A percentile compares a stretch with the other conserved stretches of the same genome.
Conservation (phyloP, 2,888 invertebrate species). For the Acleris holmiana region DNA sequence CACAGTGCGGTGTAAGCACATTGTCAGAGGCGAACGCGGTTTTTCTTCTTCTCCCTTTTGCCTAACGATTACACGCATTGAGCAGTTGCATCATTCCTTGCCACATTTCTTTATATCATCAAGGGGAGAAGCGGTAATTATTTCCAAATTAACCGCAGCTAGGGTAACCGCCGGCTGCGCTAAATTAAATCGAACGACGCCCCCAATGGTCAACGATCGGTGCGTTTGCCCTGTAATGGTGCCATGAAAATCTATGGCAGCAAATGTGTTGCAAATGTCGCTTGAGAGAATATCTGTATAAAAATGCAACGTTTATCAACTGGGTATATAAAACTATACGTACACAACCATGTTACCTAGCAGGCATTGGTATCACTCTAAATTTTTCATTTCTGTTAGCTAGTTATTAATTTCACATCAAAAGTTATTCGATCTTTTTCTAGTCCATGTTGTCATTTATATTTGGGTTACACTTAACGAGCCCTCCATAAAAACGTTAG, state of each 20-base stretch:
- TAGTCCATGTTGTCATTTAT: background rate
- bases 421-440: too few relatives aligned
- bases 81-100: slow-evolving; percentile 45
- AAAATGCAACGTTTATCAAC: background rate
- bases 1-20: too few relatives aligned
- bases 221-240: slow-evolving; percentile 71
- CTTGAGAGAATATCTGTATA: slow-evolving; percentile 32
- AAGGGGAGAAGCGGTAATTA: slow-evolving; percentile 73
- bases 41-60: background rate
- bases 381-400: too few relatives aligned
- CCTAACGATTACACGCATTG: slow-evolving; percentile 6
- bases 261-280: slow-evolving; percentile 75
- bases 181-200: slow-evolving; percentile 77
- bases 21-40: background rate
- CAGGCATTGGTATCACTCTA: too few relatives aligned
- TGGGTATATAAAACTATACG: background rate
- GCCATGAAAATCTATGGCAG: slow-evolving; percentile 73
- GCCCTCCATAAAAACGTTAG: background rate
- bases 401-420: too few relatives aligned
- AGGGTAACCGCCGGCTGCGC: slow-evolving; percentile 69
- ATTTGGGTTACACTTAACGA: background rate
- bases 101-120: slow-evolving; percentile 49
- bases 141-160: slow-evolving; percentile 74
- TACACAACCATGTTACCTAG: too few relatives aligned
- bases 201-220: slow-evolving; percentile 65